These are phyloP conservation scores for Linepithema humile DNA, from an alignment of 1,140 invertebrate genomes.

Conservation along the genomic window DNA sequence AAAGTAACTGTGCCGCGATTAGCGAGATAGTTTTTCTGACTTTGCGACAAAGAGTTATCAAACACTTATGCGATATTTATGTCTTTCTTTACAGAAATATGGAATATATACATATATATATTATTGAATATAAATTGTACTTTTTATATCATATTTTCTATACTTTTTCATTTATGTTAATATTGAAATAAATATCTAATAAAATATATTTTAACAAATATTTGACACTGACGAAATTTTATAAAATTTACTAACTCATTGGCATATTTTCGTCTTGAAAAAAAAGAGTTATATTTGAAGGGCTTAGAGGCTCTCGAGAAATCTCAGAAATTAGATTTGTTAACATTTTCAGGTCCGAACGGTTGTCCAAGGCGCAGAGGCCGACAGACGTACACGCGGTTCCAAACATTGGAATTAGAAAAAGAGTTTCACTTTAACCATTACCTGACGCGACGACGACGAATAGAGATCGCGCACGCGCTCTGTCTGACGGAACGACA, in stretches of 20 bases:
- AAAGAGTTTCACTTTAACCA: slow-evolving; percentile 99
- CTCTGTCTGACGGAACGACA: slow-evolving; percentile 98
- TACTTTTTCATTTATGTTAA: background rate
- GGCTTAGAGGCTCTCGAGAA: background rate
- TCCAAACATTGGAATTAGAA: slow-evolving; percentile 97
- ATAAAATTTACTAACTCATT: background rate
- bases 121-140: background rate
- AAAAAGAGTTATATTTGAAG: background rate
- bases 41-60: background rate
- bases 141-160: background rate
- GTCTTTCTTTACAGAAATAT: slow-evolving; percentile 25
- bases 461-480: slow-evolving; percentile 98
- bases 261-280: background rate
- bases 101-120: slow-evolving; percentile 22
- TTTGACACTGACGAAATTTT: background rate
- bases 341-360: slow-evolving; percentile 93
- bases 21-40: background rate
- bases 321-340: slow-evolving; percentile 57
- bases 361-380: slow-evolving; percentile 97
- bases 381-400: slow-evolving; percentile 98
- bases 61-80: background rate
- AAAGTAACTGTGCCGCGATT: background rate
- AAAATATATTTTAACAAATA: background rate
- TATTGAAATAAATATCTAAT: background rate
- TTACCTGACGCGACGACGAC: slow-evolving; percentile 96